Evolutionary conservation across 2,113 vertebrate genomes (phyloP).

Genomic region (Carassius carassius): DNA sequence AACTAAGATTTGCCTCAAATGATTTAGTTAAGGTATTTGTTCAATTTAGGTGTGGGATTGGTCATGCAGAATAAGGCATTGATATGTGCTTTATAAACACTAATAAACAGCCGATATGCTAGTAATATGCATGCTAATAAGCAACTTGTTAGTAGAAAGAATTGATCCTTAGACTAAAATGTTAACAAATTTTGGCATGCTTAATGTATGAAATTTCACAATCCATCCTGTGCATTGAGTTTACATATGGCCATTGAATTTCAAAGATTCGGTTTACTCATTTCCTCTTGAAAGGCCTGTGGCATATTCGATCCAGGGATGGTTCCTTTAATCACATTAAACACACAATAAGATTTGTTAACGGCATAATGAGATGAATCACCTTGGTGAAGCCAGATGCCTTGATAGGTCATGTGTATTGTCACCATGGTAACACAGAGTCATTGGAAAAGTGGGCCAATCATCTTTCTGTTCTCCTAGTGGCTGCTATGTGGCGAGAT

Average conservation of each 20-base stretch:
- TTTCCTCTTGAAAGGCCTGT: conserved; percentile 40
- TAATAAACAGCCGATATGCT: no score
- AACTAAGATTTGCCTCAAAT: no score
- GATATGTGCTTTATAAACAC: no score
- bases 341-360: conserved; percentile 59
- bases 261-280: conserved; percentile 19
- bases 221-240: not conserved
- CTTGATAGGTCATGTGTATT: conserved; percentile 50
- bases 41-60: no score
- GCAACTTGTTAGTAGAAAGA: no score
- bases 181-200: not conserved
- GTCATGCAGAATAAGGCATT: no score
- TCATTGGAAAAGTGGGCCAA: conserved; percentile 49
- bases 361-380: conserved; percentile 55
- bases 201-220: not conserved
- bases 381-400: conserved; percentile 54
- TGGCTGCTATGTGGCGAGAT: conserved; percentile 35
- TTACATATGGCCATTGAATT: not conserved
- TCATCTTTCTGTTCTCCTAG: conserved; percentile 29
- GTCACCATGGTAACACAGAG: conserved; percentile 56
- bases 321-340: conserved; percentile 58
- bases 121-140: no score
- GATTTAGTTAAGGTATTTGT: no score
- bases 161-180: no score
- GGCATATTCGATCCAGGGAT: conserved; percentile 51